Percentiles rank a stretch among this genome's conserved stretches.
These are phyloP conservation scores for Saguinus midas DNA, from an alignment of 2,113 vertebrate species.

Conservation along the genomic window DNA sequence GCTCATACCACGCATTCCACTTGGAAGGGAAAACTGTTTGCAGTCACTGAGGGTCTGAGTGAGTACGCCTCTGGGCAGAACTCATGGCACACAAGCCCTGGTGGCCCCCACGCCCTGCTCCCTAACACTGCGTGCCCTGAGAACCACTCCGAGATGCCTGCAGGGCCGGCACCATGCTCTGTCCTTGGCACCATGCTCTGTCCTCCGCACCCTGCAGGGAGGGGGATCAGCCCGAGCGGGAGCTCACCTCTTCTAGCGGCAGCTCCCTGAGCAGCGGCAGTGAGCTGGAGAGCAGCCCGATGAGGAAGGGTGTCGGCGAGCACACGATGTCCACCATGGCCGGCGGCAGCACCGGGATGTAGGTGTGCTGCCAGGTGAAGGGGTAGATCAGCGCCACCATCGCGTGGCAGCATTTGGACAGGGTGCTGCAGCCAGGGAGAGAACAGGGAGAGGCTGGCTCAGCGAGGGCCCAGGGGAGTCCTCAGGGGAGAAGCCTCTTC, in stretches of 20 bases:
- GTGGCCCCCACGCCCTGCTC: neutral
- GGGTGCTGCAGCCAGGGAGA: conserved; percentile 83
- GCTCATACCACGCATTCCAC: neutral
- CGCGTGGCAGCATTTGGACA: conserved; percentile 92
- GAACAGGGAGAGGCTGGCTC: neutral
- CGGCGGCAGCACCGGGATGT: conserved; percentile 94
- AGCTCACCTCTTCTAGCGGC: conserved; percentile 93
- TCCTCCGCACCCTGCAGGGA: no score
- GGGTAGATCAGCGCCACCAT: conserved; percentile 93
- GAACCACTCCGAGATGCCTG: neutral
- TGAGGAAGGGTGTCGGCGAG: conserved; percentile 95
- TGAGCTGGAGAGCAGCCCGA: conserved; percentile 93
- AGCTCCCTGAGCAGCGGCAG: conserved; percentile 91
- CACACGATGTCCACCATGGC: conserved; percentile 98
- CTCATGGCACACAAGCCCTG: neutral
- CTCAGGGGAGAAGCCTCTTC: neutral
- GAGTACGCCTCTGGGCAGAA: rapidly evolving
- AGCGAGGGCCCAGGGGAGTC: neutral
- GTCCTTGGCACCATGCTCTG: no score
- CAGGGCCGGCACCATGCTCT: no score
- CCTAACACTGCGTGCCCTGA: neutral
- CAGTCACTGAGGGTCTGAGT: neutral
- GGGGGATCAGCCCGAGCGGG: rapidly evolving
- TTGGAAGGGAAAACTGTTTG: neutral
- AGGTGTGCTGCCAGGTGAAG: conserved; percentile 92